A percentile compares a stretch with the other conserved stretches of the same genome.
These are phyloP conservation scores for Leguminivora glycinivorella DNA, from an alignment of 1,140 invertebrate genomes.

Conservation along the genomic window DNA sequence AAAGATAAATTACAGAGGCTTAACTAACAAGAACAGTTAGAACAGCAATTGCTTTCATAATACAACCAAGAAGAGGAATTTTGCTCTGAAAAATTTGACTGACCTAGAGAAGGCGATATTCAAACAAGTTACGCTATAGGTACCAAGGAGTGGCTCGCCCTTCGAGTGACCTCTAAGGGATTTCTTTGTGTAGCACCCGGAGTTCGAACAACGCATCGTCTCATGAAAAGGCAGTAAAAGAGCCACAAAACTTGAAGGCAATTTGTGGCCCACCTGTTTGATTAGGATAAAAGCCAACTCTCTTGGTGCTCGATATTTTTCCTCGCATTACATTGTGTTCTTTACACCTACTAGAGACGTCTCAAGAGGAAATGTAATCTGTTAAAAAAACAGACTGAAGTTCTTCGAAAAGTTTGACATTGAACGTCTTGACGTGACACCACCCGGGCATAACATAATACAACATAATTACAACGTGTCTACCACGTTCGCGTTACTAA, in stretches of 20 bases:
- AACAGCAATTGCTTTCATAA: not conserved
- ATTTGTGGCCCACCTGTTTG: slow-evolving; percentile 37
- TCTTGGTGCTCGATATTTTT: slow-evolving; percentile 27
- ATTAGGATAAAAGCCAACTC: slow-evolving; percentile 44
- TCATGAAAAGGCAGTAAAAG: slow-evolving; percentile 24
- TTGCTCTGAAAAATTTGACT: not conserved
- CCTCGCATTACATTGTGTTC: not conserved
- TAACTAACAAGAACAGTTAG: not conserved
- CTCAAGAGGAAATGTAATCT: slow-evolving; percentile 18
- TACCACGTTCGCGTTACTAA: too few species aligned
- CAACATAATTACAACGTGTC: too few species aligned
- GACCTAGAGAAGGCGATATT: not conserved
- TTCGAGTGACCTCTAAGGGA: slow-evolving; percentile 21
- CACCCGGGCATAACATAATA: too few species aligned
- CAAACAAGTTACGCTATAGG: slow-evolving; percentile 2
- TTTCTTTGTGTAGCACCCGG: slow-evolving; percentile 8
- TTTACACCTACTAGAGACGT: not conserved
- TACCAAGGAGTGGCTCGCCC: slow-evolving; percentile 16
- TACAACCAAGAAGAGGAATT: not conserved
- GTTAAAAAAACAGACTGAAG: not conserved
- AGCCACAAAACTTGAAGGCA: slow-evolving; percentile 15
- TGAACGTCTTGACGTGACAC: too few species aligned
- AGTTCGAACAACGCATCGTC: not conserved
- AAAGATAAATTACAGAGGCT: not conserved
- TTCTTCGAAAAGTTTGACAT: not conserved